Percentiles rank a stretch among this genome's conserved stretches.
Evolutionary conservation across 2,888 invertebrate species (phyloP).

Genomic region (Melipona bicolor): DNA sequence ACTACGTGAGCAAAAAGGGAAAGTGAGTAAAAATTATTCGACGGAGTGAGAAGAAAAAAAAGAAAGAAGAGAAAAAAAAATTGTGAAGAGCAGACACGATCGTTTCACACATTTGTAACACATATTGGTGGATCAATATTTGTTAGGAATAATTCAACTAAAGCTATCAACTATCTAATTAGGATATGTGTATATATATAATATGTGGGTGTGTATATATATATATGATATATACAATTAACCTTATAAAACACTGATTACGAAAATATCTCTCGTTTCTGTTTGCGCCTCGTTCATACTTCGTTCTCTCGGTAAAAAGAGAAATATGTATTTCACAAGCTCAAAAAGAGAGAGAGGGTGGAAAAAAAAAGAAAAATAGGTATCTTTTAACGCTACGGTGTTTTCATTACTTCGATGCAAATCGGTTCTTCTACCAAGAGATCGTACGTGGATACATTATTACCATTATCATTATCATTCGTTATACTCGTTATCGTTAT

Average conservation of each 20-base stretch:
- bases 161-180: constrained; percentile 54
- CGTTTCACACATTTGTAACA: background rate
- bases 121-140: constrained; percentile 26
- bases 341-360: constrained; percentile 12
- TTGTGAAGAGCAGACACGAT: background rate
- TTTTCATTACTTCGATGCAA: constrained; percentile 55
- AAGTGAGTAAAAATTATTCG: background rate
- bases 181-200: background rate
- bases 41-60: background rate
- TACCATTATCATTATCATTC: background rate
- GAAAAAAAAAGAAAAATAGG: background rate
- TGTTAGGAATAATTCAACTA: constrained; percentile 41
- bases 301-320: background rate
- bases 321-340: constrained; percentile 28
- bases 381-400: constrained; percentile 39
- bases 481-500: constrained; percentile 36
- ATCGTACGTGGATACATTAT: constrained; percentile 30
- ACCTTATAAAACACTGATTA: constrained; percentile 39
- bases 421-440: constrained; percentile 43
- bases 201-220: constrained; percentile 1
- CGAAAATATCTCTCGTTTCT: constrained; percentile 16
- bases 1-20: background rate
- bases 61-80: background rate
- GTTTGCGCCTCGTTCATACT: constrained; percentile 12
- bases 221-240: constrained; percentile 11